Evolutionary conservation across 2,113 vertebrate genomes (phyloP).

Genomic region (Albula goreensis): DNA sequence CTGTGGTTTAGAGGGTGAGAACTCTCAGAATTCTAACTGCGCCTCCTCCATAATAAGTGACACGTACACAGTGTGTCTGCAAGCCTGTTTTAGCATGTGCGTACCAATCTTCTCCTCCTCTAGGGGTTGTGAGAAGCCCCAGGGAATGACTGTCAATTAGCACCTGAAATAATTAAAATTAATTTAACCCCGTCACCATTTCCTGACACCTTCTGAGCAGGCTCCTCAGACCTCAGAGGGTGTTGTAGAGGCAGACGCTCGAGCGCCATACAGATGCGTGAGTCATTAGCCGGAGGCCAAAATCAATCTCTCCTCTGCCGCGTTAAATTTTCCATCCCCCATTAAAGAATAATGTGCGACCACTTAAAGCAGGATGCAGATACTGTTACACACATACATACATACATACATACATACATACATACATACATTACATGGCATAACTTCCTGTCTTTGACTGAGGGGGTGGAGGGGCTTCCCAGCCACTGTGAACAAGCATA

Average conservation of each 20-base stretch:
- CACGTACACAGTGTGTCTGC: too few relatives aligned
- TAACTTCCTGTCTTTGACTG: neutral
- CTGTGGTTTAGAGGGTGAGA: neutral
- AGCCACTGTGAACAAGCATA: neutral
- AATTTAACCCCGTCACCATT: neutral
- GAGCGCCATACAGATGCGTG: neutral
- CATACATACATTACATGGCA: neutral
- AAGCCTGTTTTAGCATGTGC: too few relatives aligned
- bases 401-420: neutral
- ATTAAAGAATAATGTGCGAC: neutral
- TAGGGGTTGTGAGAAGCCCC: neutral
- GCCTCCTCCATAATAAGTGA: too few relatives aligned
- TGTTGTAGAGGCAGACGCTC: neutral
- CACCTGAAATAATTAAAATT: neutral
- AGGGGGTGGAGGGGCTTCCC: neutral
- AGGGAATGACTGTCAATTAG: conserved; percentile 20
- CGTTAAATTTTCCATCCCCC: neutral
- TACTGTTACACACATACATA: neutral
- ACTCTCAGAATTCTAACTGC: neutral
- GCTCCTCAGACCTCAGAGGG: neutral
- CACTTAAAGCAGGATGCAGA: neutral
- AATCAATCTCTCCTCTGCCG: neutral
- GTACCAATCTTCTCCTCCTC: neutral
- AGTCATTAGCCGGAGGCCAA: neutral
- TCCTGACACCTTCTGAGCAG: neutral